phyloP scores from a whole-genome alignment of 2,888 invertebrate genomes.

The Pasiphila rectangulata region DNA sequence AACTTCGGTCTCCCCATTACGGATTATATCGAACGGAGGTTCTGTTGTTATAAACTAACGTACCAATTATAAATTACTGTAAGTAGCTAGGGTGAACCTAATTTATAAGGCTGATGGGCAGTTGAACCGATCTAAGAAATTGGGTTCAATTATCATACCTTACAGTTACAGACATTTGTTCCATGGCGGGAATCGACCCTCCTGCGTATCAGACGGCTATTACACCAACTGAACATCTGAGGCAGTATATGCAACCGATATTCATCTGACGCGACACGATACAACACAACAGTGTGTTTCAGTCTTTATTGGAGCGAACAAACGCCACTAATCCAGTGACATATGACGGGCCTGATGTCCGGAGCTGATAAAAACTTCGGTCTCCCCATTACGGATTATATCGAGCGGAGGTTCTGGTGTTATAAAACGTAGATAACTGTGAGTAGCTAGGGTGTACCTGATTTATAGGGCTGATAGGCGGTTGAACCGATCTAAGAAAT shows the following conservation, averaged over 20 bases:
- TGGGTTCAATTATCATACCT: no score
- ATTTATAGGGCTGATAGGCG: no score
- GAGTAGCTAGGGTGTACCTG: background rate
- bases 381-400: conserved; percentile 19
- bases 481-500: no score
- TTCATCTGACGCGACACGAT: no score
- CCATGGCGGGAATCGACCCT: no score
- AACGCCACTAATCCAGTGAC: conserved; percentile 39
- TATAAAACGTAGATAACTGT: background rate
- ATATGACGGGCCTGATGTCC: conserved; percentile 38
- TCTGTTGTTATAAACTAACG: conserved; percentile 7
- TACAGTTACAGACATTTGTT: no score
- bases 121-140: no score
- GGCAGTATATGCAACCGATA: no score
- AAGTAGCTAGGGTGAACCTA: background rate
- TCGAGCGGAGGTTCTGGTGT: conserved; percentile 1
- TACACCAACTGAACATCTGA: no score
- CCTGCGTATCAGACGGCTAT: no score
- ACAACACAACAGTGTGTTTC: no score
- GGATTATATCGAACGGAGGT: conserved; percentile 2
- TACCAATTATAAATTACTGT: background rate
- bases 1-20: conserved; percentile 28
- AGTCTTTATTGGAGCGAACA: conserved; percentile 14
- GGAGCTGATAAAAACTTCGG: conserved; percentile 38
- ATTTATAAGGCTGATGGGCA: no score